A percentile compares a stretch with the other conserved stretches of the same genome.
These are phyloP conservation scores for Pollenia amentaria DNA, from an alignment of 2,888 invertebrate species.

Conservation along the genomic window DNA sequence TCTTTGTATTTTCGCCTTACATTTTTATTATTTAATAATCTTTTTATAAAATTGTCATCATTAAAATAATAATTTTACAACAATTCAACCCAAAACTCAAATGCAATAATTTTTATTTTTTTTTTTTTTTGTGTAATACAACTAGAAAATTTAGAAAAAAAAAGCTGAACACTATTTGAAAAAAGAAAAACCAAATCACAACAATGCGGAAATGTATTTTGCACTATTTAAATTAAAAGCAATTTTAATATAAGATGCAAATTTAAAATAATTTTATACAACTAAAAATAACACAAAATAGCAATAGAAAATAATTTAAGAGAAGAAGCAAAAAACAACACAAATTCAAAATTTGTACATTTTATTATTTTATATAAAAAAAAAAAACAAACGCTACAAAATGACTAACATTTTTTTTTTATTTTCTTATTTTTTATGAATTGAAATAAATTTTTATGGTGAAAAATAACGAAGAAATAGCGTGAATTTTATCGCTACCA, in stretches of 20 bases:
- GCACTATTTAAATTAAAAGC: constrained; percentile 22
- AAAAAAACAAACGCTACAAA: too few species aligned
- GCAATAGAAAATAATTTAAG: neutral
- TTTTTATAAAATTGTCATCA: too few species aligned
- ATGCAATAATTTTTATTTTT: neutral
- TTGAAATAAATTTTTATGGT: too few species aligned
- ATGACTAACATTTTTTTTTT: too few species aligned
- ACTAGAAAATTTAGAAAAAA: neutral
- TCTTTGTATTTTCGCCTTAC: too few species aligned
- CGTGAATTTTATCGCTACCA: neutral
- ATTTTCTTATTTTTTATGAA: too few species aligned
- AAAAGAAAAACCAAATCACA: constrained; percentile 4
- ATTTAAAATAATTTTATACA: constrained; percentile 9
- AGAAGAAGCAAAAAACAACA: neutral
- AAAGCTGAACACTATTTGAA: neutral
- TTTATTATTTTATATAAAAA: too few species aligned
- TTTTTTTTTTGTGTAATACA: neutral
- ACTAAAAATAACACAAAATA: constrained; percentile 9
- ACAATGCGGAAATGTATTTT: constrained; percentile 47
- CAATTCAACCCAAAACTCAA: neutral
- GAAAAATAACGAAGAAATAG: too few species aligned
- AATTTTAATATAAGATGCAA: constrained; percentile 25
- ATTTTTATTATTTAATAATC: too few species aligned
- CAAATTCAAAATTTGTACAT: neutral
- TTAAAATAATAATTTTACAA: too few species aligned